Evolutionary conservation across 2,113 vertebrate species (phyloP).

Genomic region (Dendrocopos noguchii): DNA sequence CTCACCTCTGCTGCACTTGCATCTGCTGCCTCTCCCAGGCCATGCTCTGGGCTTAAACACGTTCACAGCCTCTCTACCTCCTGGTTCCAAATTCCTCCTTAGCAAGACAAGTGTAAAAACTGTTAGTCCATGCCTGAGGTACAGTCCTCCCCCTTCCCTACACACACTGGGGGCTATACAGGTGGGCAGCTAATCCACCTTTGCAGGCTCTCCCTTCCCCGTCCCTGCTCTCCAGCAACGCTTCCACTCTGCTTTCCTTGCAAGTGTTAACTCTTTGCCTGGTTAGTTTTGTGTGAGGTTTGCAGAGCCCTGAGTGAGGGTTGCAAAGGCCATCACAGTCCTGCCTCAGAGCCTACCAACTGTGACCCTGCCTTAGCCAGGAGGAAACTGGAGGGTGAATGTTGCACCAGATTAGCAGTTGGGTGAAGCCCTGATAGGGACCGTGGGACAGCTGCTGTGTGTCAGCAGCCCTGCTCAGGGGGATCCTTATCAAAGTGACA

Average conservation of each 20-base stretch:
- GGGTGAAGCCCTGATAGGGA: fast-evolving
- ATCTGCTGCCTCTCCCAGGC: neutral
- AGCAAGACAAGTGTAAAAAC: neutral
- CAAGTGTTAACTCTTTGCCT: fast-evolving
- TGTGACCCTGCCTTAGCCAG: neutral
- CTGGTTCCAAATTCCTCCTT: neutral
- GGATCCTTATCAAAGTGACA: slow-evolving; percentile 4
- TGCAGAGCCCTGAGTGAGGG: neutral
- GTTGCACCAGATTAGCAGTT: slow-evolving; percentile 42
- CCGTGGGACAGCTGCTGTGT: neutral
- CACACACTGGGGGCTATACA: neutral
- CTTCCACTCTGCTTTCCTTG: neutral
- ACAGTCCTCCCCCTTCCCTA: neutral
- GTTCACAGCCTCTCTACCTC: neutral
- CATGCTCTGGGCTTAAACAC: neutral
- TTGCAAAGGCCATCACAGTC: neutral
- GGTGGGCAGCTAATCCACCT: neutral
- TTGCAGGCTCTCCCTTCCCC: neutral
- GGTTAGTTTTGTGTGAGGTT: neutral
- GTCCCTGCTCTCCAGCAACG: neutral
- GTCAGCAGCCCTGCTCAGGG: neutral
- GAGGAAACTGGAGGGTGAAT: slow-evolving; percentile 35
- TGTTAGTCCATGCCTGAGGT: neutral
- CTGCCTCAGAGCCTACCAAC: fast-evolving
- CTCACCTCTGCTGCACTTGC: neutral